Evolutionary conservation across 53 echinoderm and acorn worm species (phyloP), one percentile per base, ranked within the genome.

Genomic region (Mesocentrotus franciscanus): DNA sequence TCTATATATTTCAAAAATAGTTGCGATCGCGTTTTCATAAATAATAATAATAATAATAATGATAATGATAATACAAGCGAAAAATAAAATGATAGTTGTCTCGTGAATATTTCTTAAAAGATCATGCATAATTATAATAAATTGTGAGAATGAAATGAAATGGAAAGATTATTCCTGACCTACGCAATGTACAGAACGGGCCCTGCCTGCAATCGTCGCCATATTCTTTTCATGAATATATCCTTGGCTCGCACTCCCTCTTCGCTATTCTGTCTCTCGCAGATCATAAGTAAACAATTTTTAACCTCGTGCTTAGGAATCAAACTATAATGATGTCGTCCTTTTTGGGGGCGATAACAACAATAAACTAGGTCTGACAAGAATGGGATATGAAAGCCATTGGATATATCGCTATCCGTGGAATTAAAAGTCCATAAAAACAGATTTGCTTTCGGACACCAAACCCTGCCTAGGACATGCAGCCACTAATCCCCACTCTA

Each of bases 351-450:
- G 71, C n/a, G 74, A 30, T 30, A 4, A 74, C 3, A 74, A 12
- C 10, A 74, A 32, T 14, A 62, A 10, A 32, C 2, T 12, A 32
- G 32, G 9, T 10, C 12, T 74, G 74, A 74, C 11, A 10, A 5
- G 22, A 76, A 14, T 76, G 33, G 33, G 18, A 36, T 81, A 39
- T 42, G 42, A 81, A 64, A 81, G 18, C 36, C 18, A 17, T 81
- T 39, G 8, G 74, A 74, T 18, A 78, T 35, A 72, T 5, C 81
- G 7, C 42, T 42, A 81, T 81, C 18, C 20, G 8, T 42, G 36
- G 36, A 39, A 39, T 39, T 39, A 79, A 81, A 42, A 39, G 42
- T 81, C 81, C 81, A 81, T 81, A 81, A 81, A 79, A 81, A 81
- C 81, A 81, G 36, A 42, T 42, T 39, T 6, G 81, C 36, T 81